These are phyloP conservation scores for Pteronotus mesoamericanus DNA, from an alignment of 2,797 vertebrate genomes.

Conservation along the genomic window DNA sequence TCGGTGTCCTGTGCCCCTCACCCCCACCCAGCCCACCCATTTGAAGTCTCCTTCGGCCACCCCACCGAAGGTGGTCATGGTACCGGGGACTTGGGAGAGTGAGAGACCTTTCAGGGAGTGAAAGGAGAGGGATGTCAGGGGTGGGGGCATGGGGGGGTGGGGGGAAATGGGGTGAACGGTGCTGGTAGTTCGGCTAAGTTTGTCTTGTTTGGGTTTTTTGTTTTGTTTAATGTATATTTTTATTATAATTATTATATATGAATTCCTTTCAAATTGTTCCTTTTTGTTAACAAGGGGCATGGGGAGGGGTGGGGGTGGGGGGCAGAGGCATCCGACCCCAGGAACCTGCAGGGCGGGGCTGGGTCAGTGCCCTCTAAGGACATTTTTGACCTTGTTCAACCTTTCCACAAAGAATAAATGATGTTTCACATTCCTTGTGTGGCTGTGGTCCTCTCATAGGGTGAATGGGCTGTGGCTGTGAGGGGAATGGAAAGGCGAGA, in stretches of 20 bases:
- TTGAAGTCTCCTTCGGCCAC: slow-evolving; percentile 63
- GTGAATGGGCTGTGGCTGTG: not conserved
- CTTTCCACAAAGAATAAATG: slow-evolving; percentile 77
- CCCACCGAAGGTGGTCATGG: slow-evolving; percentile 41
- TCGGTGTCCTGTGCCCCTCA: not conserved
- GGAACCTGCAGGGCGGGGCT: slow-evolving; percentile 78
- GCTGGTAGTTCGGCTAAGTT: slow-evolving; percentile 77
- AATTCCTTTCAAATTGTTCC: slow-evolving; percentile 72
- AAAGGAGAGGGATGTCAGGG: slow-evolving; percentile 33
- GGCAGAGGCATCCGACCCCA: slow-evolving; percentile 67
- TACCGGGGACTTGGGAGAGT: slow-evolving; percentile 62
- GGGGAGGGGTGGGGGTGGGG: slow-evolving; percentile 64
- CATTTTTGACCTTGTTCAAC: slow-evolving; percentile 75
- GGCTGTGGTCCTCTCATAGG: slow-evolving; percentile 32
- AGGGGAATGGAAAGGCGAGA: not conserved
- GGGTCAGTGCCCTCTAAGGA: slow-evolving; percentile 73
- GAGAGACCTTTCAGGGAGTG: slow-evolving; percentile 36
- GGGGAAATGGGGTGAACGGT: slow-evolving; percentile 62
- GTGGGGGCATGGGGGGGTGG: slow-evolving; percentile 13
- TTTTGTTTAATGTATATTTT: slow-evolving; percentile 80
- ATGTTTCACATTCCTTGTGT: slow-evolving; percentile 68
- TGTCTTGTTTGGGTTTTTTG: slow-evolving; percentile 71
- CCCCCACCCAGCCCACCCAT: not conserved
- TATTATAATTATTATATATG: slow-evolving; percentile 80
- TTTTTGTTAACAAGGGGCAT: slow-evolving; percentile 73